phyloP scores from a whole-genome alignment of 2,113 vertebrate genomes.

The Bos indicus region DNA sequence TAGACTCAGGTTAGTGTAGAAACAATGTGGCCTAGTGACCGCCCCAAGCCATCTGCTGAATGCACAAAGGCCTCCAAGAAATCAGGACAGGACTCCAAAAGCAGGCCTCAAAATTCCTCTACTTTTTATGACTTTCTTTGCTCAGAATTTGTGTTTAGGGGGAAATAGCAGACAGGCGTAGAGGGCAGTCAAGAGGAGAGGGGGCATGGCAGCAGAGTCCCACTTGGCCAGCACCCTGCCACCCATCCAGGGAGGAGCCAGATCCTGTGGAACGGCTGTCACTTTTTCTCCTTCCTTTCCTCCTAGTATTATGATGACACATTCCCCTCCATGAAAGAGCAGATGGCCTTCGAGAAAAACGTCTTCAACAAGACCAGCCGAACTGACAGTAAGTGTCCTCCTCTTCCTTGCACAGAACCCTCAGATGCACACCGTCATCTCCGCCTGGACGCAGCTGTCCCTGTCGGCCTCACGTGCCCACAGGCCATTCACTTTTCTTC shows the following conservation, averaged over 20 bases:
- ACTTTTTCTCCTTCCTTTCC: background rate
- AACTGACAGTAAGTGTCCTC: constrained; percentile 87
- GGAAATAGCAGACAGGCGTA: background rate
- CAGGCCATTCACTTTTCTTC: background rate
- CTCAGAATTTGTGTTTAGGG: background rate
- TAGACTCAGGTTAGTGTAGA: background rate
- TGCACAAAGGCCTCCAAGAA: background rate
- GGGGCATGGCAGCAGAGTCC: background rate
- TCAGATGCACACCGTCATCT: background rate
- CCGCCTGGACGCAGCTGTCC: constrained; percentile 31
- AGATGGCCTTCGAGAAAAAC: constrained; percentile 95
- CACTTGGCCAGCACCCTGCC: background rate
- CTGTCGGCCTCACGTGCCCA: background rate
- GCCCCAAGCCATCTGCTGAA: background rate
- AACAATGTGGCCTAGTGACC: background rate
- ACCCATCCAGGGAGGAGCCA: background rate
- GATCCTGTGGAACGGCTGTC: background rate
- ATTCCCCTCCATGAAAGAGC: constrained; percentile 92
- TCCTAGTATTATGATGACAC: constrained; percentile 95
- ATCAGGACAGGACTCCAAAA: background rate
- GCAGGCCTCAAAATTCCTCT: background rate
- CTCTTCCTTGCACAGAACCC: background rate
- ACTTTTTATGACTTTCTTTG: background rate
- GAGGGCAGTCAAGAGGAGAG: background rate
- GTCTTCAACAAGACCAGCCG: constrained; percentile 95